phyloP scores from a whole-genome alignment of 2,113 vertebrate genomes.

The Seriola aureovittata region DNA sequence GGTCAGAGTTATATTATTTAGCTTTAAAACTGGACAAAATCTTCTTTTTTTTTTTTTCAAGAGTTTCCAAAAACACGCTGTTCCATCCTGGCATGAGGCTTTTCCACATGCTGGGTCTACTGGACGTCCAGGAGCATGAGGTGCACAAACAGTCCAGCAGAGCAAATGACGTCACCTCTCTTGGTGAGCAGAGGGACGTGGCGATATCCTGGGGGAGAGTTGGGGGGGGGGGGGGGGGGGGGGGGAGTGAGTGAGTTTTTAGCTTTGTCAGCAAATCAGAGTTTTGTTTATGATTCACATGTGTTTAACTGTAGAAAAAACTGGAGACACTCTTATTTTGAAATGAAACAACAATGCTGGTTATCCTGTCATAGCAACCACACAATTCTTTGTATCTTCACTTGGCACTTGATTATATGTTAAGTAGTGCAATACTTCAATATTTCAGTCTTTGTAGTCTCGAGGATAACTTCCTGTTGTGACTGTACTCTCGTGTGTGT shows the following conservation, averaged over 20 bases:
- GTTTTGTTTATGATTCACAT: neutral
- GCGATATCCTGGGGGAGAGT: constrained; percentile 89
- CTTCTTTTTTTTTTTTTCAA: neutral
- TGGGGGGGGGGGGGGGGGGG: neutral
- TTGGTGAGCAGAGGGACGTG: constrained; percentile 93
- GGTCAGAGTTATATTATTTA: constrained; percentile 8
- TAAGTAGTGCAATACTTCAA: neutral
- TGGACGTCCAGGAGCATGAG: constrained; percentile 82
- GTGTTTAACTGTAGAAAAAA: neutral
- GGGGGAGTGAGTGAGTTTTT: neutral
- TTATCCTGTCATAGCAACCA: too few species aligned
- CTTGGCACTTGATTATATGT: neutral
- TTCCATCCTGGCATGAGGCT: neutral
- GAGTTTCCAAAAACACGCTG: constrained; percentile 12
- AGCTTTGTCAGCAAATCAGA: constrained; percentile 29
- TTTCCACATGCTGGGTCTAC: constrained; percentile 20
- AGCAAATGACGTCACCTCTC: constrained; percentile 87
- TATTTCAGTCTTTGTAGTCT: neutral
- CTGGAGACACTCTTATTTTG: neutral
- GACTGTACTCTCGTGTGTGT: neutral
- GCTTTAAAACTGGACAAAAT: constrained; percentile 20
- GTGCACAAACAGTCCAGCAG: constrained; percentile 93
- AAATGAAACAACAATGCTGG: neutral
- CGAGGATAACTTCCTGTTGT: too few species aligned
- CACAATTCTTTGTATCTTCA: neutral